Percentiles rank a stretch among this genome's conserved stretches.
These are phyloP conservation scores for Scolopax mira DNA, from an alignment of 2,113 vertebrate genomes.

Conservation along the genomic window DNA sequence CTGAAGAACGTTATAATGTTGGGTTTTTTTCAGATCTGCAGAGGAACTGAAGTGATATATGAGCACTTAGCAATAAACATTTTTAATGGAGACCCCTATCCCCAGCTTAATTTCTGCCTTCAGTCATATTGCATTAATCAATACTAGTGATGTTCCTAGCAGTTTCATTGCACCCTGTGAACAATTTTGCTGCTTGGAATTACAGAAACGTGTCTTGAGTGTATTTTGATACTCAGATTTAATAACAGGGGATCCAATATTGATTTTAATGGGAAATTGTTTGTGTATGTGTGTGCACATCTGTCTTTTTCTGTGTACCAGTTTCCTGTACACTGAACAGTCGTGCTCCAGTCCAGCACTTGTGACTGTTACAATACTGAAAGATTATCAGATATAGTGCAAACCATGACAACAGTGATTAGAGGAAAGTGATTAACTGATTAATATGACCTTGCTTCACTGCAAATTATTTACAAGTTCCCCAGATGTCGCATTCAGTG, in stretches of 20 bases:
- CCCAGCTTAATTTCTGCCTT: constrained; percentile 64
- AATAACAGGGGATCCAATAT: constrained; percentile 46
- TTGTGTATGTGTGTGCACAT: not conserved
- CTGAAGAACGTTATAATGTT: constrained; percentile 39
- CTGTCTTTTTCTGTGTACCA: not conserved
- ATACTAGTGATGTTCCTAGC: not conserved
- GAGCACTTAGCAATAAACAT: constrained; percentile 61
- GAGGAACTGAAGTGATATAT: constrained; percentile 31
- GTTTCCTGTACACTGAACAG: not conserved
- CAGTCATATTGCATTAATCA: constrained; percentile 56
- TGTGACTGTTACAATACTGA: not conserved
- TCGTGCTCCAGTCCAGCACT: not conserved
- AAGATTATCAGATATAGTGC: not conserved
- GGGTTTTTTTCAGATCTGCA: not conserved
- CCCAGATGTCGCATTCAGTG: not conserved
- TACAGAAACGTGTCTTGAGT: constrained; percentile 41
- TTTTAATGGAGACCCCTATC: constrained; percentile 66
- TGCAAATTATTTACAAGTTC: not conserved
- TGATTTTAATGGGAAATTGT: constrained; percentile 43
- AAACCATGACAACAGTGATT: not conserved
- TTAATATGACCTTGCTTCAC: not conserved
- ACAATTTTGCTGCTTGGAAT: constrained; percentile 24
- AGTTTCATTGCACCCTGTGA: constrained; percentile 33
- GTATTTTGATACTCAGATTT: constrained; percentile 42
- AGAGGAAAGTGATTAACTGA: not conserved